Evolutionary conservation across 2,797 vertebrate genomes (phyloP).

Genomic region (Neostethus bicornis): DNA sequence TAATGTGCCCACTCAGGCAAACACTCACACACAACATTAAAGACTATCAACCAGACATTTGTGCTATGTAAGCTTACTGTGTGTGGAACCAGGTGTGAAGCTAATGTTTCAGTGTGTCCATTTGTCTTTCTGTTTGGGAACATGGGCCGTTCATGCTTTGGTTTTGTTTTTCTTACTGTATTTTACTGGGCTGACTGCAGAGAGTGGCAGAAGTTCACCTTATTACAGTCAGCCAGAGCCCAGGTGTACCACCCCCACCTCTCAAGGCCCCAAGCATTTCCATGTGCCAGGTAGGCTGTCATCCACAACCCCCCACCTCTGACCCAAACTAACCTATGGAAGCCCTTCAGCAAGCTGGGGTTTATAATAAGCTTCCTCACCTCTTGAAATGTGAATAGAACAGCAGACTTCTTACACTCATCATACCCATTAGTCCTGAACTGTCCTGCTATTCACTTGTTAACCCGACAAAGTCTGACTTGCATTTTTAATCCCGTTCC

Average conservation of each 20-base stretch:
- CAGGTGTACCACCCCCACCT: conserved; percentile 84
- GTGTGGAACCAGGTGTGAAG: not conserved
- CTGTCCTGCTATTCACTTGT: too few relatives aligned
- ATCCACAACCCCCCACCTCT: conserved; percentile 11
- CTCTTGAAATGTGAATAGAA: not conserved
- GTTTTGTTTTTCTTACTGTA: conserved; percentile 71
- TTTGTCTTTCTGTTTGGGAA: conserved; percentile 43
- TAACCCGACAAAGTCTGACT: too few relatives aligned
- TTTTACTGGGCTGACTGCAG: conserved; percentile 79
- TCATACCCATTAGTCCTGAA: not conserved
- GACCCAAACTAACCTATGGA: conserved; percentile 30
- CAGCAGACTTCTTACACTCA: not conserved
- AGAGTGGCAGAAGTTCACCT: conserved; percentile 95
- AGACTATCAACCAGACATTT: not conserved
- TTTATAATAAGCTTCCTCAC: not conserved
- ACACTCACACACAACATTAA: conserved; percentile 15
- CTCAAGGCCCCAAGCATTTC: conserved; percentile 94
- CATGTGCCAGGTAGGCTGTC: conserved; percentile 94
- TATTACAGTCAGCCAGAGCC: conserved; percentile 94
- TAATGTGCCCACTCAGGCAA: conserved; percentile 69
- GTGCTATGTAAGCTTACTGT: not conserved
- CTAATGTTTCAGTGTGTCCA: conserved; percentile 27
- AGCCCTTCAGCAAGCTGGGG: not conserved
- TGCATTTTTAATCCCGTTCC: too few relatives aligned
- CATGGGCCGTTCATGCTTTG: conserved; percentile 53